These are phyloP conservation scores for Tragelaphus buxtoni DNA, from an alignment of 2,113 vertebrate genomes.

Conservation along the genomic window DNA sequence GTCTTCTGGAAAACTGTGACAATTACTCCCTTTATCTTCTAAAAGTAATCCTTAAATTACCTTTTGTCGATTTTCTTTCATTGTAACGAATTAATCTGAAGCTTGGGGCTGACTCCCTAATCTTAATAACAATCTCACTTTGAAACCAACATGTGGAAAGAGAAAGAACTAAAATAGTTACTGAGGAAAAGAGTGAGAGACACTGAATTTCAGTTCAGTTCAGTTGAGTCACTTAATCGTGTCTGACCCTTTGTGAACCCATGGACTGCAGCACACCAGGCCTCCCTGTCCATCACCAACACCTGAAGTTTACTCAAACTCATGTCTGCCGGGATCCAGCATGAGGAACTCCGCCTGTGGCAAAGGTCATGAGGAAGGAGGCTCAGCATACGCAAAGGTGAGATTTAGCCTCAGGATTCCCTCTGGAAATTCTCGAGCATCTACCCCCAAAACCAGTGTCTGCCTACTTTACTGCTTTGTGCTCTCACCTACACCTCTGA, in stretches of 20 bases:
- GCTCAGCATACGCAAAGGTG: no score
- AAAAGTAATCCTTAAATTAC: background rate
- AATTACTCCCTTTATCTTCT: background rate
- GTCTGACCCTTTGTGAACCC: background rate
- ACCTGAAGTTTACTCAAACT: background rate
- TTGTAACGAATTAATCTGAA: background rate
- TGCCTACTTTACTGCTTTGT: no score
- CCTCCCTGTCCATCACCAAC: background rate
- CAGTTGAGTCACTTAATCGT: fast-evolving
- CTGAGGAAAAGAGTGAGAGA: background rate
- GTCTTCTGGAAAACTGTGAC: background rate
- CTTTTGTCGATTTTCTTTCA: background rate
- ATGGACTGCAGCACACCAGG: background rate
- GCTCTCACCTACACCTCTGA: no score
- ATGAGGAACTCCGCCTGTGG: no score
- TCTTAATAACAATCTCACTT: background rate
- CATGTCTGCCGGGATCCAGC: background rate
- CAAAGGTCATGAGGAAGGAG: no score
- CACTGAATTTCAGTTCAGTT: background rate
- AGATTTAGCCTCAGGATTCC: no score
- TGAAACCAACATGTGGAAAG: background rate
- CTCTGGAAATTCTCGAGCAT: no score
- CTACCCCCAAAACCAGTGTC: no score
- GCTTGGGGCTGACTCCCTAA: background rate
- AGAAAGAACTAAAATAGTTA: background rate